Evolutionary conservation across 2,113 vertebrate species (phyloP).

Genomic region (Xiphorhynchus elegans): DNA sequence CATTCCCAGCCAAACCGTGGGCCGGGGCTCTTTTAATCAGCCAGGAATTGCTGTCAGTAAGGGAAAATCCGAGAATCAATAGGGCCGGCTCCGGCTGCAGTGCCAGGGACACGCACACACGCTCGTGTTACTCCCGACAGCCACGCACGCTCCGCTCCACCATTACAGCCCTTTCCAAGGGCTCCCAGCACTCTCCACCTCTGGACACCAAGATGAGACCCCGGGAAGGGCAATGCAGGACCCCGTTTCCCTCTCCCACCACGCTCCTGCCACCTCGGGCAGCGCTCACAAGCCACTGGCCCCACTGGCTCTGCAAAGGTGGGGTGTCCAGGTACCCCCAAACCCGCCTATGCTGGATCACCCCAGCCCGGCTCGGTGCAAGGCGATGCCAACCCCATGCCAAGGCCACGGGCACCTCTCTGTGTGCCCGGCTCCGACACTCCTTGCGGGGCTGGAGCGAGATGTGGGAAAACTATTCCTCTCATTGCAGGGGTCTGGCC

Average conservation of each 20-base stretch:
- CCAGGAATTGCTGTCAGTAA: neutral
- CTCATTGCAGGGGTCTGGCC: accelerated
- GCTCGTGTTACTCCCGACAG: neutral
- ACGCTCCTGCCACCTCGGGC: accelerated
- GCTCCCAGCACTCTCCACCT: neutral
- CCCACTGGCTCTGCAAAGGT: accelerated
- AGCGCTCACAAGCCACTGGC: accelerated
- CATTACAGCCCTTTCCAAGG: neutral
- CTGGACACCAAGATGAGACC: neutral
- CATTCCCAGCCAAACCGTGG: neutral
- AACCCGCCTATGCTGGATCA: accelerated
- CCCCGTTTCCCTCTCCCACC: accelerated
- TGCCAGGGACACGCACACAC: neutral
- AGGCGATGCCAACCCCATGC: neutral
- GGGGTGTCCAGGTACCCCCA: neutral
- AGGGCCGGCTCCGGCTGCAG: neutral
- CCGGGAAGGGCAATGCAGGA: neutral
- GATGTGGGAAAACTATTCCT: no score
- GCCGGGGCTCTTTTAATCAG: neutral
- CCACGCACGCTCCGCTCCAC: neutral
- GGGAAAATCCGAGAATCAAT: neutral
- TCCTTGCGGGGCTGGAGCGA: accelerated
- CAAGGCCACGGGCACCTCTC: neutral
- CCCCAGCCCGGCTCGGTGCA: neutral
- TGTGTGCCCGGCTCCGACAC: neutral